Conservation (phyloP, 2,113 vertebrate species). For the Toxotes jaculatrix region DNA sequence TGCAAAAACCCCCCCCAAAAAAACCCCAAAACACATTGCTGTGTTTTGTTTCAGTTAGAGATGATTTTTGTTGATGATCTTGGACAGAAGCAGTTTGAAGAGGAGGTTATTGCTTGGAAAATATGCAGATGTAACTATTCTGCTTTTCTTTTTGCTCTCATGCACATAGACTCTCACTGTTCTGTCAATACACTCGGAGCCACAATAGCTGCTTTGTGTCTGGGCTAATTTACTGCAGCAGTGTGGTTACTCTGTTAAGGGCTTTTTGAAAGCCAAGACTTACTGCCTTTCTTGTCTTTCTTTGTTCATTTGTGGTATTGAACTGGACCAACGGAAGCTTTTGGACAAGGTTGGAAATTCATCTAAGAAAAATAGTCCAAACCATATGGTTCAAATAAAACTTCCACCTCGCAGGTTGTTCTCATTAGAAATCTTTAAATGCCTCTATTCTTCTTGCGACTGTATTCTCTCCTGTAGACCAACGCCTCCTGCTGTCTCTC, state of each 20-base stretch:
- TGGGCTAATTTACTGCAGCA: slow-evolving; percentile 14
- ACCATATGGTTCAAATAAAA: slow-evolving; percentile 15
- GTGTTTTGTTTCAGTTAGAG: neutral
- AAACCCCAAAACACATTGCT: too few relatives aligned
- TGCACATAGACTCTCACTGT: slow-evolving; percentile 16
- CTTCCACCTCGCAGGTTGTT: slow-evolving; percentile 15
- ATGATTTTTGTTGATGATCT: neutral
- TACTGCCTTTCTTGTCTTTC: neutral
- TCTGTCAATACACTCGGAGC: slow-evolving; percentile 9
- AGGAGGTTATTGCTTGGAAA: slow-evolving; percentile 1
- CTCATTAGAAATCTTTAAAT: slow-evolving; percentile 28
- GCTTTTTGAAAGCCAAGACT: neutral
- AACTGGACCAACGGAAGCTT: slow-evolving; percentile 6
- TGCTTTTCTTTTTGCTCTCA: slow-evolving; percentile 8
- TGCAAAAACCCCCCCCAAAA: too few relatives aligned
- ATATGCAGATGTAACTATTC: slow-evolving; percentile 9
- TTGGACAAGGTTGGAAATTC: neutral
- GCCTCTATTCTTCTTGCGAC: slow-evolving; percentile 27
- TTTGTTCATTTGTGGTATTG: neutral
- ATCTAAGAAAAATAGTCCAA: neutral
- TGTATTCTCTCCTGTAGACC: neutral
- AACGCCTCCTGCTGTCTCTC: neutral
- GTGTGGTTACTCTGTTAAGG: slow-evolving; percentile 15
- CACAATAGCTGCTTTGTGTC: slow-evolving; percentile 62
- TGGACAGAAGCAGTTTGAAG: neutral